A percentile compares a stretch with the other conserved stretches of the same genome.
Evolutionary conservation across 2,113 vertebrate genomes (phyloP).

Genomic region (Lethenteron reissneri): DNA sequence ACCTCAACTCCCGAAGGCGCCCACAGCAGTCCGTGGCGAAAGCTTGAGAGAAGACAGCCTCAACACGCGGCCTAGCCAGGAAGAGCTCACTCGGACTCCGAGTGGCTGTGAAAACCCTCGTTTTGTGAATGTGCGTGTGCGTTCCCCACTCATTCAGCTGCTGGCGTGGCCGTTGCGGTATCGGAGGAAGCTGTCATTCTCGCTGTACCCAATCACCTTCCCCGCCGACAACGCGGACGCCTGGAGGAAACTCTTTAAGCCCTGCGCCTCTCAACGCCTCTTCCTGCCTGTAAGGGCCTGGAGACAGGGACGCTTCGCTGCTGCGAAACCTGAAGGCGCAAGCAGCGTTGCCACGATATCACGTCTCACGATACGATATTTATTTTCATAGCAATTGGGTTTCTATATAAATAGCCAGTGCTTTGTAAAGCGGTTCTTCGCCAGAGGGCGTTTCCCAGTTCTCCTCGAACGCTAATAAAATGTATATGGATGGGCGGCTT

Average conservation of each 20-base stretch:
- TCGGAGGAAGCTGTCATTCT: conserved; percentile 38
- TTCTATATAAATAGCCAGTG: background rate
- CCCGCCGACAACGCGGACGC: conserved; percentile 48
- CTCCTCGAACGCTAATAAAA: background rate
- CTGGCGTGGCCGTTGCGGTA: conserved; percentile 36
- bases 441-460: background rate
- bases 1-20: too few species aligned
- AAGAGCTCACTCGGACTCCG: too few species aligned
- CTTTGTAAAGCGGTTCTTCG: background rate
- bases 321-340: background rate
- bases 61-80: too few species aligned
- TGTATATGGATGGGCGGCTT: too few species aligned
- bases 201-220: conserved; percentile 62
- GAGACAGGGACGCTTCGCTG: background rate
- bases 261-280: conserved; percentile 72
- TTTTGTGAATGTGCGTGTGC: too few species aligned
- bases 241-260: conserved; percentile 90
- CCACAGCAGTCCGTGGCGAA: too few species aligned
- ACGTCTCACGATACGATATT: background rate
- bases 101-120: too few species aligned
- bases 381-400: background rate
- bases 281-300: conserved; percentile 64
- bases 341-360: background rate
- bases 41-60: too few species aligned
- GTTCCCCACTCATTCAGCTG: conserved; percentile 23